Evolutionary conservation across 2,888 invertebrate genomes (phyloP).

Genomic region (Plebejus anna): DNA sequence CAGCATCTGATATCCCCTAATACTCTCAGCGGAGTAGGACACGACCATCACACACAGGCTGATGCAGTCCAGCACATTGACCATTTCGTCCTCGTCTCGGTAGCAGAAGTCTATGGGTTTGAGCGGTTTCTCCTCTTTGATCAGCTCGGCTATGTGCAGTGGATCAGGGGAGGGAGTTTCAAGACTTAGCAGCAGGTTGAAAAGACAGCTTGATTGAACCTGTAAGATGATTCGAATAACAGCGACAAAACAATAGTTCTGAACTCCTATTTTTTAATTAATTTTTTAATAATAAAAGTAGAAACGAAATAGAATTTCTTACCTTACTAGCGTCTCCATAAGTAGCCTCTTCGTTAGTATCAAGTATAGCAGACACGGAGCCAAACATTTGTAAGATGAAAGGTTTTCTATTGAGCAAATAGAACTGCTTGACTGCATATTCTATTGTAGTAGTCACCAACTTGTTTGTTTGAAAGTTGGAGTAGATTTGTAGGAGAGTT

Average conservation of each 20-base stretch:
- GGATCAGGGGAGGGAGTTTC: slow-evolving; percentile 97
- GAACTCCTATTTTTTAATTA: too few species aligned
- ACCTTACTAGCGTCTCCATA: slow-evolving; percentile 96
- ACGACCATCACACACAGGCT: slow-evolving; percentile 99
- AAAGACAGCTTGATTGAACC: slow-evolving; percentile 94
- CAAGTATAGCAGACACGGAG: slow-evolving; percentile 96
- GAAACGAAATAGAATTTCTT: slow-evolving; percentile 38
- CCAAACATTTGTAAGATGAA: slow-evolving; percentile 99
- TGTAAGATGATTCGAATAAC: slow-evolving; percentile 45
- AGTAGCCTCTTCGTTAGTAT: slow-evolving; percentile 92
- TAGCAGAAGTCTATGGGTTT: slow-evolving; percentile 99
- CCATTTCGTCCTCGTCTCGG: slow-evolving; percentile 98
- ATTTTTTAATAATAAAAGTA: too few species aligned
- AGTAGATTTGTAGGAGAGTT: slow-evolving; percentile 96
- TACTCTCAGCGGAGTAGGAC: slow-evolving; percentile 97
- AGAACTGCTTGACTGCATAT: slow-evolving; percentile 99
- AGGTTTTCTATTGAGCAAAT: slow-evolving; percentile 97
- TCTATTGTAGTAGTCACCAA: slow-evolving; percentile 97
- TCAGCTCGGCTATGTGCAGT: slow-evolving; percentile 93
- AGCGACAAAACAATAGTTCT: too few species aligned
- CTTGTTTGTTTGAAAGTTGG: slow-evolving; percentile 98
- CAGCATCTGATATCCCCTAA: slow-evolving; percentile 94
- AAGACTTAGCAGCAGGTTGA: slow-evolving; percentile 93
- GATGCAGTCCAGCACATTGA: slow-evolving; percentile 97
- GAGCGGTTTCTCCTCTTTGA: slow-evolving; percentile 94